Evolutionary conservation across 1,140 invertebrate species (phyloP).

Genomic region (Drosophila repletoides): DNA sequence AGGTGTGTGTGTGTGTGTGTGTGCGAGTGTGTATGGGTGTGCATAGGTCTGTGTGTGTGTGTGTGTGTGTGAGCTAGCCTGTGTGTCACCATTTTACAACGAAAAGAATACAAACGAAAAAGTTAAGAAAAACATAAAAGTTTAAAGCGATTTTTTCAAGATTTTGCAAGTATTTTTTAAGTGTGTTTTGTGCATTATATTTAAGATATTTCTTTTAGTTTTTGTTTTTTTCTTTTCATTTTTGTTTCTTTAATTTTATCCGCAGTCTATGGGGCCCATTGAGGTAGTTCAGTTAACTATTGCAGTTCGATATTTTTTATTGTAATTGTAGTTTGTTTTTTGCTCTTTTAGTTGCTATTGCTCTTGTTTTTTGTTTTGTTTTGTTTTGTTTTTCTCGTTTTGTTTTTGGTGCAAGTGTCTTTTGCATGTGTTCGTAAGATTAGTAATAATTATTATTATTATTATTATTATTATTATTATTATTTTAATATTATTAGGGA

Average conservation of each 20-base stretch:
- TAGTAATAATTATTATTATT: constrained; percentile 29
- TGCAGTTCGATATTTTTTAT: constrained; percentile 70
- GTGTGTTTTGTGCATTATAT: constrained; percentile 26
- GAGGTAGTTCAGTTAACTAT: constrained; percentile 82
- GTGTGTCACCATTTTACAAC: constrained; percentile 73
- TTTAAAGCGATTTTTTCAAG: not conserved
- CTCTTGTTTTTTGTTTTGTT: constrained; percentile 39
- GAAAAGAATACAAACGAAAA: no score
- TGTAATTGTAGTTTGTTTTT: constrained; percentile 10
- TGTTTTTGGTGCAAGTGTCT: constrained; percentile 22
- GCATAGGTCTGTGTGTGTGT: constrained; percentile 37
- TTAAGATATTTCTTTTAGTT: constrained; percentile 31
- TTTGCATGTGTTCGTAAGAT: constrained; percentile 41
- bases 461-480: no score
- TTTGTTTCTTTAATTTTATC: constrained; percentile 33
- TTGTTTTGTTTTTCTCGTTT: constrained; percentile 19
- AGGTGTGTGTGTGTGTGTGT: constrained; percentile 23
- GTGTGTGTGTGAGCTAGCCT: constrained; percentile 14
- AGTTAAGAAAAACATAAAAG: constrained; percentile 23
- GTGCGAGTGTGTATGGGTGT: constrained; percentile 7
- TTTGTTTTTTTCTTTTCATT: not conserved
- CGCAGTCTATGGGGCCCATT: constrained; percentile 74
- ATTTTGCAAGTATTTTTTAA: constrained; percentile 3
- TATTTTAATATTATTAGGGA: no score
- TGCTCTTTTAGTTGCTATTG: constrained; percentile 43